Evolutionary conservation across 2,888 invertebrate species (phyloP), one percentile per base, ranked within the genome.

Genomic region (Lydus trimaculatus): DNA sequence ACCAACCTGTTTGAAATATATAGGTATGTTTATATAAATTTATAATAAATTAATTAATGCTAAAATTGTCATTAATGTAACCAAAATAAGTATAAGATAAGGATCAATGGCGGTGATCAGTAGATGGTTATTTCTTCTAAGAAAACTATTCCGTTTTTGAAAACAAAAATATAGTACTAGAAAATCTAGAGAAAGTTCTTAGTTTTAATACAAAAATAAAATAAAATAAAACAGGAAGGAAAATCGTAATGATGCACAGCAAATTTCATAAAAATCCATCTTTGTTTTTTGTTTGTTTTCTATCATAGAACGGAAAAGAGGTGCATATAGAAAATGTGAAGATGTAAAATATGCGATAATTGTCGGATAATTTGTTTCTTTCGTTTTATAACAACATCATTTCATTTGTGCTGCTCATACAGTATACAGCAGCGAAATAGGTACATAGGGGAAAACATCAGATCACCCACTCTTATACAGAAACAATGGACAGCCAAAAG

Each of bases 1-100:
- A 39, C 43, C 39, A 67, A 70, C 70, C 70, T 70, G 70, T 70
- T 70, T 62, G 25, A 59, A 43, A 61, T 64, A 43, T 66, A n/a
- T n/a, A n/a, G n/a, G n/a, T n/a, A 58, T 61, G 56, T 56, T 28
- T 28, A 25, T 25, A 43, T 43, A 43, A 39, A 39, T 43, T 17
- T 36, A 36, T 15, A 48, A 8, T 52, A 20, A 52, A 52, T 52
- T 25, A 52, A 52, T 52, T 52, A 52, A 25, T 11, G 23, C 11
- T 23, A 25, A 52, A 11, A 52, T 25, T 5, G 5, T 17, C 20
- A 13, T n/a, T 43, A 17, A 17, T 17, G 5, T 43, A 17, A n/a
- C 17, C 17, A 8, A 43, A 43, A 43, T n/a, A 36, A 15, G 6
- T 15, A 15, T n/a, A 39, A 39, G 7, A 8, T 43, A 6, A 43